Evolutionary conservation across 1,140 invertebrate genomes (phyloP), one percentile per base, ranked within the genome.

Genomic region (Subanguina moxae): DNA sequence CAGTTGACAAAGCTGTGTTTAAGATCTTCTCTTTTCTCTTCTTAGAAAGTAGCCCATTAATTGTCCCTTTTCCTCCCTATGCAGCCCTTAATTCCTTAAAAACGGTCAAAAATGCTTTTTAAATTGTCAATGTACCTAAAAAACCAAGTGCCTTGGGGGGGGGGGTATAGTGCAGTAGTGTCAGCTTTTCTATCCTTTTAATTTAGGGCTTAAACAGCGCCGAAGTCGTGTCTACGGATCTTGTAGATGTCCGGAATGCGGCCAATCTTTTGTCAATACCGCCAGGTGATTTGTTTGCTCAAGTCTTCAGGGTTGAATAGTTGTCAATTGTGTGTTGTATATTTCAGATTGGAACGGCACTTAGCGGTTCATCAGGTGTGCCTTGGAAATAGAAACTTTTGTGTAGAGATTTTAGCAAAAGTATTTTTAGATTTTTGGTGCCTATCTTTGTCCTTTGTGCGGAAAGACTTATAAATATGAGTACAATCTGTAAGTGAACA

Each of bases 381-480:
- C 25, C 13, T 62, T 28, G 1, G 21, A 28, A 56, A 5, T 56
- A 56, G 52, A 5, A 23, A 9, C n/a, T 56, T 5, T 56, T 56
- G 21, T 13, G 9, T 9, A 13, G 52, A 5, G 52, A 13, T 23
- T 23, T 5, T 23, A 13, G 3, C 3, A 23, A 5, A 56, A 5
- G 28, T 5, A 56, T 8, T 23, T 68, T 30, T 38, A 76, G 70
- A 46, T 75, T 19, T 80, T 77, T 46, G 78, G 78, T 1, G 62
- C 74, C 9, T 80, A 77, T 62, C 59, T 80, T 8, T 80, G 78
- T 68, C 78, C 77, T 38, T 48, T 80, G 5, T 79, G 78, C 62
- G 75, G 69, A 19, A 80, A 80, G 65, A 80, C 75, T 1, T 80
- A 80, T 75, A 80, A 80, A 62, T 80, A 80, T 61, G 77, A 80